phyloP scores from a whole-genome alignment of 2,797 vertebrate genomes.

The Cyprinella venusta region DNA sequence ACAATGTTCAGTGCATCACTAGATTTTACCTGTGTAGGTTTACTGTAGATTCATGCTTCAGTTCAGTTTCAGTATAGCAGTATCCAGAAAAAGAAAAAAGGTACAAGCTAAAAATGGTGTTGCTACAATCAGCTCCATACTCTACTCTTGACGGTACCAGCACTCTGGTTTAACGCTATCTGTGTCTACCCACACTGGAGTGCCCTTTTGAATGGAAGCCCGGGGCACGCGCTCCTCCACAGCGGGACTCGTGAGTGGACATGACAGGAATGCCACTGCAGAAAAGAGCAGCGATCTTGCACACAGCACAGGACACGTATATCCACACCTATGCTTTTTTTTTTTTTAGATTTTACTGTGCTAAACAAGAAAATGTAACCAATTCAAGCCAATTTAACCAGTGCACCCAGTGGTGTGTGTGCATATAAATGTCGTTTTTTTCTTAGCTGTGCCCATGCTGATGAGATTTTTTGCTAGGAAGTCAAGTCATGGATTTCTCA shows the following conservation, averaged over 20 bases:
- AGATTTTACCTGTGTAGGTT: background rate
- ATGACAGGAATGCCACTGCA: conserved; percentile 48
- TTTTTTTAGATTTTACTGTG: conserved; percentile 19
- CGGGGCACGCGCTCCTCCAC: conserved; percentile 27
- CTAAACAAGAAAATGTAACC: conserved; percentile 26
- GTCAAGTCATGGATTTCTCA: conserved; percentile 20
- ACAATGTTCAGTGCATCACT: background rate
- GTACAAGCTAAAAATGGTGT: background rate
- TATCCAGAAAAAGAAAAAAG: conserved; percentile 18
- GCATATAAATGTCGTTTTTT: conserved; percentile 1
- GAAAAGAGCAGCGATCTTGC: conserved; percentile 30
- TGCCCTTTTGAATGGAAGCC: conserved; percentile 46
- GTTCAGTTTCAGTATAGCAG: background rate
- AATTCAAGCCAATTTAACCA: conserved; percentile 15
- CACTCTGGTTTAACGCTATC: conserved; percentile 48
- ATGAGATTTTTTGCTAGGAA: conserved; percentile 29
- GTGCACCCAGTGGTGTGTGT: background rate
- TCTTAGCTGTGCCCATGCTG: background rate
- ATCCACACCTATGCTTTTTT: background rate
- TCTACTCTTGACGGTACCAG: conserved; percentile 27
- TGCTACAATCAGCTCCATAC: conserved; percentile 3
- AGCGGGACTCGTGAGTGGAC: conserved; percentile 40
- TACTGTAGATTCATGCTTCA: background rate
- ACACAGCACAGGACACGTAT: conserved; percentile 36
- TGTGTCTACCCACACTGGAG: conserved; percentile 43